phyloP scores from a whole-genome alignment of 2,888 invertebrate species.

The Acleris cristana region DNA sequence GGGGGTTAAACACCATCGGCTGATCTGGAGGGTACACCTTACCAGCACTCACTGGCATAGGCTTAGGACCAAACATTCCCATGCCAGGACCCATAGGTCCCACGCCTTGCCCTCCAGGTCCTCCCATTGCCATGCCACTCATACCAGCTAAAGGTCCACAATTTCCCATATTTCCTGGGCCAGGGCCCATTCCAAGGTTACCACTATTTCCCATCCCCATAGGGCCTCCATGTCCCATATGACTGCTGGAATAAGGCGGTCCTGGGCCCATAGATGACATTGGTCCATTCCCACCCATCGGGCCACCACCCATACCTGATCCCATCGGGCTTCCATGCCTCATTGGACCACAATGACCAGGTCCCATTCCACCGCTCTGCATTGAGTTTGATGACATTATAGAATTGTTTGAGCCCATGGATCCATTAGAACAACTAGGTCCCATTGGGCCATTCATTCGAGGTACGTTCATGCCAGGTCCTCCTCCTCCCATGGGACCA shows the following conservation, averaged over 20 bases:
- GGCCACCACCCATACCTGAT: conserved; percentile 83
- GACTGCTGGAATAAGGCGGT: conserved; percentile 76
- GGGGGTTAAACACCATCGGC: conserved; percentile 98
- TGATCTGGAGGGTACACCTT: conserved; percentile 98
- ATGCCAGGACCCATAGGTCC: conserved; percentile 85
- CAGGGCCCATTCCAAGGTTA: conserved; percentile 78
- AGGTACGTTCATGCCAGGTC: conserved; percentile 83
- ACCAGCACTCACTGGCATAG: conserved; percentile 95
- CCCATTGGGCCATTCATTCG: conserved; percentile 84
- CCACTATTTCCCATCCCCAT: conserved; percentile 80
- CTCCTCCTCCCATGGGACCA: conserved; percentile 85
- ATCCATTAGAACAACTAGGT: conserved; percentile 82
- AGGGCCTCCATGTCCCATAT: conserved; percentile 81
- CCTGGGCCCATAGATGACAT: conserved; percentile 80
- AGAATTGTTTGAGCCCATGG: conserved; percentile 82
- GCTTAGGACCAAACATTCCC: conserved; percentile 90
- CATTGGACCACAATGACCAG: conserved; percentile 81
- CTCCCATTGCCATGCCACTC: conserved; percentile 82
- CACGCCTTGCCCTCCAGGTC: conserved; percentile 79
- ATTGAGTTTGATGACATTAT: conserved; percentile 83
- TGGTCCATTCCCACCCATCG: conserved; percentile 81
- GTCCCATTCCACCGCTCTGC: conserved; percentile 79
- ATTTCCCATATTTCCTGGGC: conserved; percentile 77
- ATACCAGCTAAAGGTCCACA: conserved; percentile 80
- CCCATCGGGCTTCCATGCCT: conserved; percentile 83